These are phyloP conservation scores for Accipiter virgatus DNA, from an alignment of 2,113 vertebrate species.

Conservation along the genomic window DNA sequence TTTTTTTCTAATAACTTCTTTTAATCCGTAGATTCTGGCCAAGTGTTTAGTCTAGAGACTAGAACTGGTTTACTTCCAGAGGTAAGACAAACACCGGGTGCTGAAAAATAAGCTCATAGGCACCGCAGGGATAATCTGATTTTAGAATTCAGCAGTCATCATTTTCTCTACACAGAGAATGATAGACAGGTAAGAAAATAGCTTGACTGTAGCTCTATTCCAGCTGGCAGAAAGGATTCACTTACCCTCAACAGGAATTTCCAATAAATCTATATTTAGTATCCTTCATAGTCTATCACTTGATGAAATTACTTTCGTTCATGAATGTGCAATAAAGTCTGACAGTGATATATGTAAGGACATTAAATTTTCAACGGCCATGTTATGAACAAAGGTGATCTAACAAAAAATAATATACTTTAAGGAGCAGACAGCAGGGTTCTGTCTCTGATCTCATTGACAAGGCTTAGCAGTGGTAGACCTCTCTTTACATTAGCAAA, in stretches of 20 bases:
- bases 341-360: slow-evolving; percentile 55
- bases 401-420: slow-evolving; percentile 57
- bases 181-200: slow-evolving; percentile 42
- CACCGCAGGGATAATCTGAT: slow-evolving; percentile 17
- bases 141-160: neutral
- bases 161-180: slow-evolving; percentile 12
- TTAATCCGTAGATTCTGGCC: neutral
- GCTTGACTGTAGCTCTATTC: slow-evolving; percentile 20
- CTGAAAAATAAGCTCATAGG: neutral
- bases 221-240: slow-evolving; percentile 34
- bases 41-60: neutral
- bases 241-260: slow-evolving; percentile 36
- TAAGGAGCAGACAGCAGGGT: neutral
- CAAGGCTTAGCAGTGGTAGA: slow-evolving; percentile 15
- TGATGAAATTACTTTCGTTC: slow-evolving; percentile 52
- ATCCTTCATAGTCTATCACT: slow-evolving; percentile 32
- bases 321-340: slow-evolving; percentile 44
- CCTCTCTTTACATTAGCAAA: slow-evolving; percentile 21
- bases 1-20: neutral
- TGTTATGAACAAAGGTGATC: slow-evolving; percentile 61
- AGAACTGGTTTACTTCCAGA: neutral
- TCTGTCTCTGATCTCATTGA: slow-evolving; percentile 22
- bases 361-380: slow-evolving; percentile 48
- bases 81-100: neutral
- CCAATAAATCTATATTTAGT: slow-evolving; percentile 64